Percentiles rank a stretch among this genome's conserved stretches.
Evolutionary conservation across 2,797 vertebrate species (phyloP).

Genomic region (Leptatherina wallacei): DNA sequence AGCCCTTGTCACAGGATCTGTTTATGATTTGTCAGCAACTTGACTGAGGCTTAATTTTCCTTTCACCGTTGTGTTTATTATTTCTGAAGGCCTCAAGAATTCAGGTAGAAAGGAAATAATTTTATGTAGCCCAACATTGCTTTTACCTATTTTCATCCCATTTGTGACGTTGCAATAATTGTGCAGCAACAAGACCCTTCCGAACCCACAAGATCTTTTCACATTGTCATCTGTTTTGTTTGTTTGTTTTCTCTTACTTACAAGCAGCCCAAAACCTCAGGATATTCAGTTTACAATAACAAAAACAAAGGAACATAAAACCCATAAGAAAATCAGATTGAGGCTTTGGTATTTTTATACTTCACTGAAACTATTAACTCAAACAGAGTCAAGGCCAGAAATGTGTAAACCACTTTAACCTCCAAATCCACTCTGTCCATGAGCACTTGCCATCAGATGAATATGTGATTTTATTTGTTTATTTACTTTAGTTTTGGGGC

Average conservation of each 20-base stretch:
- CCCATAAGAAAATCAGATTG: not conserved
- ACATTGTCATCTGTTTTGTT: not conserved
- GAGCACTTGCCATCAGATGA: not conserved
- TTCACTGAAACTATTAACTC: not conserved
- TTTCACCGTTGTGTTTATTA: too few species aligned
- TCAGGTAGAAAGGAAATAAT: not conserved
- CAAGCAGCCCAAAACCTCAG: conserved; percentile 2
- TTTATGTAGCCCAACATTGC: not conserved
- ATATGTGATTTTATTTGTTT: not conserved
- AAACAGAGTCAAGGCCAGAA: not conserved
- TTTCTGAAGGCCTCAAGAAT: not conserved
- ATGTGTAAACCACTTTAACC: not conserved
- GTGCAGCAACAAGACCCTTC: not conserved
- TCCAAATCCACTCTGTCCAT: not conserved
- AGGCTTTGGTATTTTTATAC: not conserved
- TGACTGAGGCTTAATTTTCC: not conserved
- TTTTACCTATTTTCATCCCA: not conserved
- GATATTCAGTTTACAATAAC: not conserved
- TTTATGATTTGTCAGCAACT: not conserved
- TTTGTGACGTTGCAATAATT: not conserved
- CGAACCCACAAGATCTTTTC: not conserved
- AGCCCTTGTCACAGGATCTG: not conserved
- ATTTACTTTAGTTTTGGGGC: not conserved
- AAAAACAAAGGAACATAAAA: not conserved
- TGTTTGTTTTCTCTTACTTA: not conserved